phyloP scores from a whole-genome alignment of 2,113 vertebrate species.

The Amphiprion percula region DNA sequence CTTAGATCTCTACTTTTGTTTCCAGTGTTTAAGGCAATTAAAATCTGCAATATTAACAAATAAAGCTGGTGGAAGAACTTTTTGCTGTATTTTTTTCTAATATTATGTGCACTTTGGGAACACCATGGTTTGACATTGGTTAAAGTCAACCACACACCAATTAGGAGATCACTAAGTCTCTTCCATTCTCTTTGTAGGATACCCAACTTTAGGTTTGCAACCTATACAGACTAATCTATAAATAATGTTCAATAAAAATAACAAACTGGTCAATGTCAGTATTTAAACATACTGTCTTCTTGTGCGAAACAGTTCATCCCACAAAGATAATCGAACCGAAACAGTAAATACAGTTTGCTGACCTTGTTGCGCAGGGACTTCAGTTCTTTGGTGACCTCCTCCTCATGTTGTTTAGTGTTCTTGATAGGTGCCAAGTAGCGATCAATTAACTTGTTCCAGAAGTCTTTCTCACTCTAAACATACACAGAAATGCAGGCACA shows the following conservation, averaged over 20 bases:
- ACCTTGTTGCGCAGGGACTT: slow-evolving; percentile 88
- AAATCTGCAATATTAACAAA: too few species aligned
- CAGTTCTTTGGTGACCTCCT: slow-evolving; percentile 77
- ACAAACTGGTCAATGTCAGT: background rate
- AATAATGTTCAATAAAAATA: background rate
- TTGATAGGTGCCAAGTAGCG: slow-evolving; percentile 80
- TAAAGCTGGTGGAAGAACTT: background rate
- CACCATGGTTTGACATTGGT: background rate
- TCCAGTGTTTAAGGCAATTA: too few species aligned
- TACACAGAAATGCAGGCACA: background rate
- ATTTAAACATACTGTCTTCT: background rate
- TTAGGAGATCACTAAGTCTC: background rate
- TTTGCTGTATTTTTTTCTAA: background rate
- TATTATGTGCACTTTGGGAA: too few species aligned
- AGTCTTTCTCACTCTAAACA: slow-evolving; percentile 81
- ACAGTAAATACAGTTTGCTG: background rate
- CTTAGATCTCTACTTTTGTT: too few species aligned
- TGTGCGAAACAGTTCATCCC: background rate
- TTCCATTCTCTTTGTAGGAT: background rate
- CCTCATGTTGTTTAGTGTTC: slow-evolving; percentile 68
- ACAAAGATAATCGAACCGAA: background rate
- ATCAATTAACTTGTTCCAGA: slow-evolving; percentile 84
- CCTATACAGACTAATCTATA: background rate
- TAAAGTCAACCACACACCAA: background rate
- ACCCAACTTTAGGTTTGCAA: too few species aligned